These are phyloP conservation scores for Hemiscyllium ocellatum DNA, from an alignment of 2,113 vertebrate species.

Conservation along the genomic window DNA sequence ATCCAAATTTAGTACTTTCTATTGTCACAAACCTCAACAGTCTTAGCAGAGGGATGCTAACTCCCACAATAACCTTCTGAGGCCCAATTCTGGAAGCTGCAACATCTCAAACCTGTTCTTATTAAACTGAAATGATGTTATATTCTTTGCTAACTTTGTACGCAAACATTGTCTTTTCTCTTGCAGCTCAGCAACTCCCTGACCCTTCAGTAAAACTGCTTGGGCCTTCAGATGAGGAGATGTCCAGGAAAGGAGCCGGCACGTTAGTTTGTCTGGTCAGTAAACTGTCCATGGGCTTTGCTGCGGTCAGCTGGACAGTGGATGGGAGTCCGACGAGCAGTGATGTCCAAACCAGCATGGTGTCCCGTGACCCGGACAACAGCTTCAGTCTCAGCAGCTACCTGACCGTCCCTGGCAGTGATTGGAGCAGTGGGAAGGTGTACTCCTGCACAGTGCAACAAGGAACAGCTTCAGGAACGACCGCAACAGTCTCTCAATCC, in stretches of 20 bases:
- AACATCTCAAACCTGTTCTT: neutral
- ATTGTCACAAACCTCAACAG: neutral
- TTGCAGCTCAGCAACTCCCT: constrained; percentile 35
- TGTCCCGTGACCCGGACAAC: constrained; percentile 48
- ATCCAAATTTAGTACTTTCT: neutral
- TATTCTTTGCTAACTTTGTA: neutral
- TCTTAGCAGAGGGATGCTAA: neutral
- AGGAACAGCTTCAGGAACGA: neutral
- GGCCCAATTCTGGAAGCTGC: neutral
- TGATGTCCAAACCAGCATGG: constrained; percentile 50
- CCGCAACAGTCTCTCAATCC: neutral
- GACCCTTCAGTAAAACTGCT: constrained; percentile 23
- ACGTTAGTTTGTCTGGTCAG: constrained; percentile 50
- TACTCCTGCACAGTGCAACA: constrained; percentile 37
- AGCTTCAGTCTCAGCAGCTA: constrained; percentile 53
- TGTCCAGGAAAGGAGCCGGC: constrained; percentile 17
- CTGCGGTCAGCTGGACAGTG: constrained; percentile 49
- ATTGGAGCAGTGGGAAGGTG: constrained; percentile 43
- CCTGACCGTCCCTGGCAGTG: constrained; percentile 45
- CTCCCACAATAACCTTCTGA: neutral
- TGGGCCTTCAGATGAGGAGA: neutral
- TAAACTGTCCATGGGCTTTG: constrained; percentile 46
- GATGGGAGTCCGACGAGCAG: constrained; percentile 45
- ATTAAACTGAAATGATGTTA: neutral
- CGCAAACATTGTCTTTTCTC: neutral